Evolutionary conservation across 2,797 vertebrate genomes (phyloP).

Genomic region (Eulemur rubriventer): DNA sequence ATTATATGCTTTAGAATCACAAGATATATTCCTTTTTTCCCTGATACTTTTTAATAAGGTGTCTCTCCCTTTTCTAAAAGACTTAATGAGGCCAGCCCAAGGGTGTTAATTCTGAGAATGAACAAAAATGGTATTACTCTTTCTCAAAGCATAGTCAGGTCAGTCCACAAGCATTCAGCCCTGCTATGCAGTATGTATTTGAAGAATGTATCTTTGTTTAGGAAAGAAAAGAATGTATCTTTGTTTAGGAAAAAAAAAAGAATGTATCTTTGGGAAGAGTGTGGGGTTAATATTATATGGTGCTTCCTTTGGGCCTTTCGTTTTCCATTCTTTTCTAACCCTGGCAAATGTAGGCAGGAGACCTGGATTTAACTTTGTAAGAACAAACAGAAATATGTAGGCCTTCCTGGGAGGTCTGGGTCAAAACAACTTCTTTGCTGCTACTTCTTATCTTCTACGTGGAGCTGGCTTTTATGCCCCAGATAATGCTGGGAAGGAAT

Average conservation of each 20-base stretch:
- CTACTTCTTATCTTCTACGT: background rate
- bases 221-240: background rate
- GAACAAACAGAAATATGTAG: background rate
- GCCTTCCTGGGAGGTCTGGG: background rate
- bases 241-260: background rate
- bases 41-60: background rate
- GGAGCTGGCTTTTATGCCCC: background rate
- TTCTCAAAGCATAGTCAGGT: background rate
- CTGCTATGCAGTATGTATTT: background rate
- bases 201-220: background rate
- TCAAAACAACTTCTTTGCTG: background rate
- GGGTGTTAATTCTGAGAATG: background rate
- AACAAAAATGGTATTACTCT: background rate
- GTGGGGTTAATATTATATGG: background rate
- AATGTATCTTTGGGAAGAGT: background rate
- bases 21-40: background rate
- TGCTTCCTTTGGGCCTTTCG: background rate
- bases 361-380: background rate
- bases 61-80: background rate
- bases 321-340: background rate
- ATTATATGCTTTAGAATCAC: background rate
- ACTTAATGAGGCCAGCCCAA: background rate
- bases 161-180: background rate
- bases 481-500: background rate
- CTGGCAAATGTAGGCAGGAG: background rate